These are phyloP conservation scores for Macroglossus sobrinus DNA, from an alignment of 2,113 vertebrate species.

Conservation along the genomic window DNA sequence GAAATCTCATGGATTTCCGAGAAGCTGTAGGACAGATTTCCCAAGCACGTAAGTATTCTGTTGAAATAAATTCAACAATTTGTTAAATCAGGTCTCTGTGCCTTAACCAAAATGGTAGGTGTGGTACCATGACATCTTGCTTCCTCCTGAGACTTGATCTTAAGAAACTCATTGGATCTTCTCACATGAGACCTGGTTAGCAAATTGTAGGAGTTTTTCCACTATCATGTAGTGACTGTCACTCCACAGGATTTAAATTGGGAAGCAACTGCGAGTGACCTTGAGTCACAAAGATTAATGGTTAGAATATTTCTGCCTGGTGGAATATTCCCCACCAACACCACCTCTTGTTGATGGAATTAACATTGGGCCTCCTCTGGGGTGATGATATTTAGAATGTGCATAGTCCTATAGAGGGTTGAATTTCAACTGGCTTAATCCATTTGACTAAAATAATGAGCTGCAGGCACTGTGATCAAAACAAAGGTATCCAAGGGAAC, in stretches of 20 bases:
- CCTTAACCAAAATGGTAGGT: slow-evolving; percentile 42
- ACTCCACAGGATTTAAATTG: background rate
- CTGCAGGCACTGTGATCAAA: slow-evolving; percentile 52
- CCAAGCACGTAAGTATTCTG: slow-evolving; percentile 50
- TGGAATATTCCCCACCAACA: background rate
- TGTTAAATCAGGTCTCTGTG: slow-evolving; percentile 37
- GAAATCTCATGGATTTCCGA: slow-evolving; percentile 34
- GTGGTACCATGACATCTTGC: background rate
- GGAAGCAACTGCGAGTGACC: slow-evolving; percentile 38
- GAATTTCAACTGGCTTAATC: slow-evolving; percentile 37
- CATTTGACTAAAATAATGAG: slow-evolving; percentile 29
- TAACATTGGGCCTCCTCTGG: background rate
- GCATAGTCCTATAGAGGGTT: background rate
- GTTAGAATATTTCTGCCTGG: slow-evolving; percentile 38
- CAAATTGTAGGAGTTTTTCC: background rate
- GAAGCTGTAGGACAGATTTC: slow-evolving; percentile 41
- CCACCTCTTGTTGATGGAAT: background rate
- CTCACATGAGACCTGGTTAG: background rate
- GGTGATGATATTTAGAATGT: background rate
- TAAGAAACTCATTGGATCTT: slow-evolving; percentile 22
- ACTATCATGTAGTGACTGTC: background rate
- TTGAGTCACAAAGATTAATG: slow-evolving; percentile 7
- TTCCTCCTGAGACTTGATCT: slow-evolving; percentile 42
- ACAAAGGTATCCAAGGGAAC: slow-evolving; percentile 67
- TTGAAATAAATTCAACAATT: slow-evolving; percentile 56